These are phyloP conservation scores for Gallinago solitaria DNA, from an alignment of 2,797 vertebrate genomes.

Conservation along the genomic window DNA sequence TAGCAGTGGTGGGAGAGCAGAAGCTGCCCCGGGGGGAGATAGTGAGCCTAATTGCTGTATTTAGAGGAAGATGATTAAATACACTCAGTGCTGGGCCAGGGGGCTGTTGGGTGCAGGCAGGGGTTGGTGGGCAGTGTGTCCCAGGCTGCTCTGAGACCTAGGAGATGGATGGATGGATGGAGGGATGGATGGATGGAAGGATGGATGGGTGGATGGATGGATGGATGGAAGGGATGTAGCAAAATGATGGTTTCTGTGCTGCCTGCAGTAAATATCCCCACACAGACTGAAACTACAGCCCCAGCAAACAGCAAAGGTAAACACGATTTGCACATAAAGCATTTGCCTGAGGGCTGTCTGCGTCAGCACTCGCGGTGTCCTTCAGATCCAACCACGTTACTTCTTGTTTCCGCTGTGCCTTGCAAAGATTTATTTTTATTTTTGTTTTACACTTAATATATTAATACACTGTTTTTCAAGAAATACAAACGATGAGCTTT, in stretches of 20 bases:
- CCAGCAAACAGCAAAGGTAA: background rate
- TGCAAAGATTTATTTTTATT: background rate
- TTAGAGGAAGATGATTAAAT: background rate
- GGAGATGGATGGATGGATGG: background rate
- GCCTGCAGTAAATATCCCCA: background rate
- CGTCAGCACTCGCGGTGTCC: background rate
- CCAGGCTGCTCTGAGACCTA: background rate
- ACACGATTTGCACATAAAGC: background rate
- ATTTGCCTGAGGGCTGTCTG: background rate
- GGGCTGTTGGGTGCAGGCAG: background rate
- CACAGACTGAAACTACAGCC: background rate
- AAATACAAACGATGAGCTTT: background rate
- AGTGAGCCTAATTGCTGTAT: background rate
- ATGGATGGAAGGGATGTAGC: background rate
- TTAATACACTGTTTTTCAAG: background rate
- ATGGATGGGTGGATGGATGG: background rate
- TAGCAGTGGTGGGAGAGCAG: background rate
- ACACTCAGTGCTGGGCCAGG: fast-evolving
- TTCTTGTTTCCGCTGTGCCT: background rate
- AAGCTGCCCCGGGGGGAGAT: background rate
- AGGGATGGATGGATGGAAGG: background rate
- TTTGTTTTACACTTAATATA: background rate
- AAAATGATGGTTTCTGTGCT: background rate
- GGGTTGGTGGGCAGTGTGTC: background rate
- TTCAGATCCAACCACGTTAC: background rate